phyloP scores from a whole-genome alignment of 2,888 invertebrate species.

The Erebia ligea region DNA sequence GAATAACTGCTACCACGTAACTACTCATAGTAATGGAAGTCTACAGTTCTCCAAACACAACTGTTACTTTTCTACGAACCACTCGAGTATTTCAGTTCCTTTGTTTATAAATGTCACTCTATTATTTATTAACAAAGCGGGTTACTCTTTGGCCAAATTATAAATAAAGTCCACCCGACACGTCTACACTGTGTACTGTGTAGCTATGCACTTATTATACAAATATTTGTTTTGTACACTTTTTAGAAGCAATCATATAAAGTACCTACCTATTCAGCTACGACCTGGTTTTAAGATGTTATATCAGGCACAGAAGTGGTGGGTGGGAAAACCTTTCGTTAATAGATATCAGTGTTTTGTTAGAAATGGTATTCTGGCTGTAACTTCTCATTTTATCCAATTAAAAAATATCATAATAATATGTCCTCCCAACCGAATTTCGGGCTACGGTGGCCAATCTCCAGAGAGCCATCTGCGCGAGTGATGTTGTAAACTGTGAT shows the following conservation, averaged over 20 bases:
- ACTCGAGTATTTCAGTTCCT: slow-evolving; percentile 17
- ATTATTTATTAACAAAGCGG: slow-evolving; percentile 39
- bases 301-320: too few species aligned
- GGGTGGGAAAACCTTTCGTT: too few species aligned
- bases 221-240: slow-evolving; percentile 5
- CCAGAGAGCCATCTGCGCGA: too few species aligned
- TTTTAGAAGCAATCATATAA: not conserved
- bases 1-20: slow-evolving; percentile 9
- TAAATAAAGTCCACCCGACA: slow-evolving; percentile 1
- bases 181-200: not conserved
- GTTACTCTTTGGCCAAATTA: slow-evolving; percentile 43
- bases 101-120: slow-evolving; percentile 30
- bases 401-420: too few species aligned
- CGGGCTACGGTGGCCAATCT: too few species aligned
- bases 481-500: too few species aligned
- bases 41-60: not conserved
- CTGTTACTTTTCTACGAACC: slow-evolving; percentile 21
- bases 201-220: not conserved
- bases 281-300: too few species aligned
- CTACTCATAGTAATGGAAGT: not conserved
- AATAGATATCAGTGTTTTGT: too few species aligned
- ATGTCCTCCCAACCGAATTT: too few species aligned
- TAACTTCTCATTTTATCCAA: too few species aligned
- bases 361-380: too few species aligned
- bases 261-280: too few species aligned